phyloP scores from a whole-genome alignment of 2,797 vertebrate species.

The Danio jaintianensis region DNA sequence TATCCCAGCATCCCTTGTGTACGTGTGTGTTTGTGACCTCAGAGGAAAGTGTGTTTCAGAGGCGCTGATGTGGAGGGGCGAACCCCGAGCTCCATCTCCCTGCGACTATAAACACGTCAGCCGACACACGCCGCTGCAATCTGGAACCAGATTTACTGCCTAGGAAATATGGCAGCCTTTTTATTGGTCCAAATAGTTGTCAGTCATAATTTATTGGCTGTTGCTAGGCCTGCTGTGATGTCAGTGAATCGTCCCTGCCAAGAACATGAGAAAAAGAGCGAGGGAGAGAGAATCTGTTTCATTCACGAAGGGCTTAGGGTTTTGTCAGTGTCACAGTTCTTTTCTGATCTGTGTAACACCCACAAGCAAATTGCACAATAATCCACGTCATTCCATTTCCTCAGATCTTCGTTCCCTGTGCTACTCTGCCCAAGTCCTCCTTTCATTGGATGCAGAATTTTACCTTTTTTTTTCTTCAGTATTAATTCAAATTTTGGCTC shows the following conservation, averaged over 20 bases:
- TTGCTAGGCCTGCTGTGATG: constrained; percentile 86
- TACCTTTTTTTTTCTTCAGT: not conserved
- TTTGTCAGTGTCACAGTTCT: constrained; percentile 42
- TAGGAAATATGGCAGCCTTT: constrained; percentile 97
- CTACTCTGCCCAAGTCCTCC: not conserved
- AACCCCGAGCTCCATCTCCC: constrained; percentile 84
- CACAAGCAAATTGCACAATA: constrained; percentile 1
- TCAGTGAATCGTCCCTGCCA: constrained; percentile 70
- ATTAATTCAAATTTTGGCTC: too few species aligned
- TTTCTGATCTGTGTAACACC: constrained; percentile 23
- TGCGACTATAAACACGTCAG: constrained; percentile 96
- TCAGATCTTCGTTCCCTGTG: not conserved
- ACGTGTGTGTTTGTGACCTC: constrained; percentile 59
- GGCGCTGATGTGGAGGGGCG: constrained; percentile 85
- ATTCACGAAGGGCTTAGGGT: constrained; percentile 52
- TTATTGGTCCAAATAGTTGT: constrained; percentile 98
- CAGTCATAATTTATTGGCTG: constrained; percentile 96
- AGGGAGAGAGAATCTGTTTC: constrained; percentile 36
- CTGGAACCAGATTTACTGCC: constrained; percentile 98
- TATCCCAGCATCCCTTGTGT: constrained; percentile 53
- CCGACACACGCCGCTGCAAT: constrained; percentile 89
- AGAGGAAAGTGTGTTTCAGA: constrained; percentile 66
- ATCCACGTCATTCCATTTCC: constrained; percentile 2
- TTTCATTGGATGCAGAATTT: not conserved
- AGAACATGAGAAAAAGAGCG: constrained; percentile 14